Conservation (phyloP, 2,113 vertebrate species). For the Sterrhoptilus dennistouni region DNA sequence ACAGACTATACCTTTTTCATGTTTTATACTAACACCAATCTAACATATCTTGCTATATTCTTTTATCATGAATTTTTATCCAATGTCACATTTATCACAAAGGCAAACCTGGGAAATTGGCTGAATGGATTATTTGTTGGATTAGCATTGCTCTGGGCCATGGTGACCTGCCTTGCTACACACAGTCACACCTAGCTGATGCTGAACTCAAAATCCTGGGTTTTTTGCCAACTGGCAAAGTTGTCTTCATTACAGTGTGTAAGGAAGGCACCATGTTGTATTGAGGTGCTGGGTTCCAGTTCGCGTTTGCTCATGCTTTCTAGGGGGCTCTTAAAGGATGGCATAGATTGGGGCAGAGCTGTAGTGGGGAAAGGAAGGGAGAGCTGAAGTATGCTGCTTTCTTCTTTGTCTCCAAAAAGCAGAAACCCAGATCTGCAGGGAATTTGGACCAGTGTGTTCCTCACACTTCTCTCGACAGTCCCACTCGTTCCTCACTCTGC, state of each 20-base stretch:
- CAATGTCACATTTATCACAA: no score
- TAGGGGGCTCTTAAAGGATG: not conserved
- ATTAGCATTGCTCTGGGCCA: not conserved
- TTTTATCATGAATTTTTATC: no score
- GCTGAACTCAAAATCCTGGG: not conserved
- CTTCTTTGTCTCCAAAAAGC: not conserved
- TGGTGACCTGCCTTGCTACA: not conserved
- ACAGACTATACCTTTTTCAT: no score
- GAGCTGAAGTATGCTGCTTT: not conserved
- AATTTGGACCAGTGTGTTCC: conserved; percentile 56
- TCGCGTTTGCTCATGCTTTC: not conserved
- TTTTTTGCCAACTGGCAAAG: not conserved
- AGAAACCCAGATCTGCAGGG: conserved; percentile 7
- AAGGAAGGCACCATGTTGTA: not conserved
- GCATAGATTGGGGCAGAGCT: not conserved
- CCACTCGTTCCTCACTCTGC: not conserved
- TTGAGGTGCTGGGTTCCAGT: not conserved
- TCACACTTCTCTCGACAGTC: not conserved
- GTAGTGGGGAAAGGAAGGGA: not conserved
- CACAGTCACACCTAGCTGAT: not conserved
- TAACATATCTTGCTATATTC: no score
- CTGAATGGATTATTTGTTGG: not conserved
- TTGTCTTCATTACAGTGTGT: not conserved
- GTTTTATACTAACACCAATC: no score
- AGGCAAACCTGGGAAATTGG: not conserved